Base-by-base conservation (phyloP, 2,113 vertebrate genomes). In the Heterocephalus glaber region DNA sequence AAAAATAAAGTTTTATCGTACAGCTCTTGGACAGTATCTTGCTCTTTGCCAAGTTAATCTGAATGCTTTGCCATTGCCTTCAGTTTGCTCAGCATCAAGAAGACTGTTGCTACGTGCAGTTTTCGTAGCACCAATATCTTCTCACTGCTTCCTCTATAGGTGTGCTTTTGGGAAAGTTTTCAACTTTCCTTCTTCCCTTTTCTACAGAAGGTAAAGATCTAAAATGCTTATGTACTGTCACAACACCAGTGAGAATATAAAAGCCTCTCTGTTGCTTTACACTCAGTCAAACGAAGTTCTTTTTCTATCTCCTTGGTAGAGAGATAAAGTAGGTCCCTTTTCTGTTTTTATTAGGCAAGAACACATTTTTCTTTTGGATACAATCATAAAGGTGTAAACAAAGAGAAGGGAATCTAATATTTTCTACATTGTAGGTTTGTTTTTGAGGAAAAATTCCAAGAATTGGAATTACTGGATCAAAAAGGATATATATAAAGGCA, bases 271-370 rank as follows among this genome's bases (percentile, higher is more conserved):
- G 54, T 90, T 49, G 95, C 49, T 92, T 63, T 76, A 58, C n/a
- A 11, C 26, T 66, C 5, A 0, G 4, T 30, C 58, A 35, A 81
- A 80, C 24, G 77, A 91, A 70, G 44, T 84, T 80, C 49, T 89
- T 93, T 81, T 24, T 84, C 47, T 68, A 2, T 86, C 28, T 85
- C 84, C 49, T 58, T 63, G 86, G 17, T 88, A 74, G 60, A 92
- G 65, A 91, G 65, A 60, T 68, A 30, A 94, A 90, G 38, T 41
- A 86, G 8, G n/a, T n/a, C 30, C 17, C 56, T 79, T 92, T 54
- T 83, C 65, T 83, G 17, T 94, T 91, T 93, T 93, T 82, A 24
- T 94, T 60, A 83, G 38, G 61, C 61, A 65, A 86, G 38, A 82
- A 24, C 20, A 38, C 61, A 81, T 52, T 80, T 47, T 76, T 58